phyloP scores from a whole-genome alignment of 1,140 invertebrate species.

The Philotrypesis tridentata region DNA sequence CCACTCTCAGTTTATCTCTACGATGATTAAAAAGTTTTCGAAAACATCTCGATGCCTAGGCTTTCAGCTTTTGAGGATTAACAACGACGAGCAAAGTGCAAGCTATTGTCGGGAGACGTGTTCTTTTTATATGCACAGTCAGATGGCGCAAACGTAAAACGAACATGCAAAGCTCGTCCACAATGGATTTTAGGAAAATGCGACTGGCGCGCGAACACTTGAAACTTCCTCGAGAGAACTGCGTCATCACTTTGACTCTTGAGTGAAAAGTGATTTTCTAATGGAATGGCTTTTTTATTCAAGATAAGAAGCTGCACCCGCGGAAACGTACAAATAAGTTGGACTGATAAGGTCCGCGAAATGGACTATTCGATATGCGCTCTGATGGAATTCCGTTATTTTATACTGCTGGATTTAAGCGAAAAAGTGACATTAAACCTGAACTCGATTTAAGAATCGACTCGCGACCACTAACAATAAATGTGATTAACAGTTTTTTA shows the following conservation, averaged over 20 bases:
- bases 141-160: background rate
- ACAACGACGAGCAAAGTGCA: background rate
- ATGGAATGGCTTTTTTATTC: constrained; percentile 5
- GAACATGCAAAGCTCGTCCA: background rate
- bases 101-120: background rate
- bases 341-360: background rate
- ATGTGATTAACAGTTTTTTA: too few species aligned
- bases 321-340: background rate
- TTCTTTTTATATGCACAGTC: background rate
- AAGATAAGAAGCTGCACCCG: background rate
- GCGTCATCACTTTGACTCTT: background rate
- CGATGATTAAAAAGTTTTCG: background rate
- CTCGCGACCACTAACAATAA: too few species aligned
- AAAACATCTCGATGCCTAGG: background rate
- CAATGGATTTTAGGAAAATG: constrained; percentile 4
- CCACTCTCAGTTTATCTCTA: background rate
- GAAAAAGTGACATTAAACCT: too few species aligned
- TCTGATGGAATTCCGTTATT: background rate
- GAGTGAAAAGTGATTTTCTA: background rate
- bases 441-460: too few species aligned
- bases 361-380: background rate
- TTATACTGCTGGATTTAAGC: too few species aligned
- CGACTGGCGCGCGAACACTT: background rate
- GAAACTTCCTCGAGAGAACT: background rate
- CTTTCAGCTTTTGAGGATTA: background rate